Evolutionary conservation across 2,888 invertebrate genomes (phyloP), one percentile per base, ranked within the genome.

Genomic region (Tuta absoluta): DNA sequence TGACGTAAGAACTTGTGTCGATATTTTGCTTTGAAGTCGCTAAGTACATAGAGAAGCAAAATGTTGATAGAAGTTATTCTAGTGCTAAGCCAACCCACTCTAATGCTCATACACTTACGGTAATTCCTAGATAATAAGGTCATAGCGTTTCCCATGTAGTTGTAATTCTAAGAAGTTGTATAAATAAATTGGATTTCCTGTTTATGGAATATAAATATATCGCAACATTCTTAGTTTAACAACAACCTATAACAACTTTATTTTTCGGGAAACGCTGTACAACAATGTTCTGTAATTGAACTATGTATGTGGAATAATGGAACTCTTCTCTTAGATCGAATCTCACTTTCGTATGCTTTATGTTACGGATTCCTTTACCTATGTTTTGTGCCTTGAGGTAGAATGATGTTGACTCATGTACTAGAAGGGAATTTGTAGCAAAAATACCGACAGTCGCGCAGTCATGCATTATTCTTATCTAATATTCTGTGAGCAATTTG

Each of bases 331-430:
- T 49, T 49, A 49, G 17, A 49, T 49, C 33, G 37, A 49, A 61
- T 61, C 48, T 48, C 60, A 33, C 41, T 12, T 51, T 51, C 3
- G 5, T 12, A 21, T 51, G 23, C 21, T 8, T n/a, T 21, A 12
- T 49, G 21, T 21, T 21, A 21, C 21, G 21, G 11, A 51, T 51
- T 51, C 51, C 51, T 51, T 21, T 37, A 49, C 33, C 33, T 28
- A 28, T 89, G 74, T 85, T 84, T 89, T 85, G 90, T 91, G 90
- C 90, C 90, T 90, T 91, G 81, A 83, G 80, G 80, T 79, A 78
- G 75, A 71, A 67, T 62, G 59, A 37, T 53, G 21, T 58, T 58
- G 59, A 41, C 45, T 59, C 14, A 28, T 28, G 19, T 17, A 17
- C 24, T 45, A n/a, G 14, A 56, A 14, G 33, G 4, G 4, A 11